Evolutionary conservation across 2,888 invertebrate species (phyloP).

Genomic region (Geophilus truncorum): DNA sequence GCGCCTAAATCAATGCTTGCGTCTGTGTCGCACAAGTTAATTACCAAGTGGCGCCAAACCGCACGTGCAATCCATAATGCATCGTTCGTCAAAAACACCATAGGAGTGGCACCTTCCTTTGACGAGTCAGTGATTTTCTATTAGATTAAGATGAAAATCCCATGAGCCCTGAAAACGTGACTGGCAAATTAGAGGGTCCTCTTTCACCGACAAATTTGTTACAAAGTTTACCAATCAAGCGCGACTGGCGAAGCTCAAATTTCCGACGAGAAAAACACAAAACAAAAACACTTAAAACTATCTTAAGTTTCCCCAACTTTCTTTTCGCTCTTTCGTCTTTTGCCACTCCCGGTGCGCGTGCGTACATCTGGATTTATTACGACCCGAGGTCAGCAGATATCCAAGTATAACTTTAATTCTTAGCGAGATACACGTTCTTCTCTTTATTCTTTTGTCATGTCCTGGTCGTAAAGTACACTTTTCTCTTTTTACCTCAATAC

Average conservation of each 20-base stretch:
- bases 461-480: conserved; percentile 2
- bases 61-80: conserved; percentile 27
- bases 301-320: not conserved
- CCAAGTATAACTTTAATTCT: not conserved
- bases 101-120: conserved; percentile 8
- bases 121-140: conserved; percentile 25
- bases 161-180: not conserved
- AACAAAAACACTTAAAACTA: not conserved
- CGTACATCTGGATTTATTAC: not conserved
- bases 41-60: conserved; percentile 13
- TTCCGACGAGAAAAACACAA: not conserved
- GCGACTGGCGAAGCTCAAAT: not conserved
- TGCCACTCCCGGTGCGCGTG: too few relatives aligned
- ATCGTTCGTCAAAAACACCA: conserved; percentile 7
- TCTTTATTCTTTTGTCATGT: conserved; percentile 25
- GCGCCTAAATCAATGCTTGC: conserved; percentile 19
- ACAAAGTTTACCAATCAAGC: not conserved
- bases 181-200: not conserved
- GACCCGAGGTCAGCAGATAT: not conserved
- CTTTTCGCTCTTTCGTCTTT: not conserved
- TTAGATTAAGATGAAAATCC: conserved; percentile 27
- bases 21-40: conserved; percentile 20
- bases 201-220: not conserved
- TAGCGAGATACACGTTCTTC: not conserved
- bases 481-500: conserved; percentile 5